A percentile compares a stretch with the other conserved stretches of the same genome.
phyloP scores from a whole-genome alignment of 2,888 invertebrate species.

The Allolobophora icterica region DNA sequence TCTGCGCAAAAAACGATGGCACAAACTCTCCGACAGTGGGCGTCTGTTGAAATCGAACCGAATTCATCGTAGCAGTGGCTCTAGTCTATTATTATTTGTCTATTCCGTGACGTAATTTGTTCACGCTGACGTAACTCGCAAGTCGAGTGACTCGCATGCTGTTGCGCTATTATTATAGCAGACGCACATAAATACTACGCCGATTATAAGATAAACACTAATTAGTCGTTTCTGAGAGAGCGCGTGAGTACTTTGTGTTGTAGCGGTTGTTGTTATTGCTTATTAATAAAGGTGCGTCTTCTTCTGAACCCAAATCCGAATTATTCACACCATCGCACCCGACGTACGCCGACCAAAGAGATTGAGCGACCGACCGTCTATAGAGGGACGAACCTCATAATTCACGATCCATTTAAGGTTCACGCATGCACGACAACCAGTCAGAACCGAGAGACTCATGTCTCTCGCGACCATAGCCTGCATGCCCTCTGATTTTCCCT shows the following conservation, averaged over 20 bases:
- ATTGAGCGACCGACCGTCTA: neutral
- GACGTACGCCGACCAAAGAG: neutral
- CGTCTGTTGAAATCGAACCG: constrained; percentile 23
- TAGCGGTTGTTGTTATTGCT: neutral
- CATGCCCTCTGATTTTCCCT: neutral
- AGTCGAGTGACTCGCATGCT: constrained; percentile 3
- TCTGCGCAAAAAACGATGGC: neutral
- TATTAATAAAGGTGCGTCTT: neutral
- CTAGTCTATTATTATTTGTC: neutral
- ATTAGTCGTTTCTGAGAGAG: neutral
- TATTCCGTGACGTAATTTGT: neutral
- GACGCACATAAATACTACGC: neutral
- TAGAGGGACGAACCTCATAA: constrained; percentile 20
- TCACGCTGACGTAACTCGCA: neutral
- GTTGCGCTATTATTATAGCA: neutral
- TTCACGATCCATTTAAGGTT: constrained; percentile 21
- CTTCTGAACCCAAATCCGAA: neutral
- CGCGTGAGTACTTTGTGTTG: neutral
- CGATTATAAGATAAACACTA: neutral
- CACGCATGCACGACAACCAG: constrained; percentile 1
- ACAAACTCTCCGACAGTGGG: constrained; percentile 21
- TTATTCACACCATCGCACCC: constrained; percentile 11
- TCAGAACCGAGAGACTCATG: neutral
- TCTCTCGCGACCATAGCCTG: neutral
- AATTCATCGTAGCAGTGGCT: constrained; percentile 13